phyloP scores from a whole-genome alignment of 2,113 vertebrate species.

The Brachyistius frenatus region DNA sequence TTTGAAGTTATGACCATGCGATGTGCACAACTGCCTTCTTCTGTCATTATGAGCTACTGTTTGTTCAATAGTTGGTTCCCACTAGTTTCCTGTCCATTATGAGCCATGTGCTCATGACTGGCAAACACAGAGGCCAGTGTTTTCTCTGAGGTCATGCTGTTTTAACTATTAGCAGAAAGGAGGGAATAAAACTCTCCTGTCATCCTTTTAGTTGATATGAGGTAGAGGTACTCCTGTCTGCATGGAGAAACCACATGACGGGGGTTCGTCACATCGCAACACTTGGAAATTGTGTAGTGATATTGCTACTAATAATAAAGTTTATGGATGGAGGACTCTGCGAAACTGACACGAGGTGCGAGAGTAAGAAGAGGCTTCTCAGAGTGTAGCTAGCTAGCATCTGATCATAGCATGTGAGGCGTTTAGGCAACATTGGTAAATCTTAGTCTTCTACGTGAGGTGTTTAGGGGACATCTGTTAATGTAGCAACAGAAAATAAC shows the following conservation, averaged over 20 bases:
- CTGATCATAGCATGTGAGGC: too few species aligned
- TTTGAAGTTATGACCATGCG: constrained; percentile 5
- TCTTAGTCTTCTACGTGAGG: too few species aligned
- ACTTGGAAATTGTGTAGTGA: background rate
- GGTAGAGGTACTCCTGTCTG: background rate
- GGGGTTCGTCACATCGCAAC: background rate
- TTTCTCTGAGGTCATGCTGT: constrained; percentile 40
- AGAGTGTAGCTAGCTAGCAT: too few species aligned
- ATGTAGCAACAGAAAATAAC: too few species aligned
- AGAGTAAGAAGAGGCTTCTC: too few species aligned
- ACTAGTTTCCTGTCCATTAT: constrained; percentile 28
- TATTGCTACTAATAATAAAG: too few species aligned
- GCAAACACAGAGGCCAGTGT: constrained; percentile 38
- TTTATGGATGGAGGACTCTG: too few species aligned
- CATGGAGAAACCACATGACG: background rate
- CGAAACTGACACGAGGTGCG: too few species aligned
- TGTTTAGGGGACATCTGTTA: too few species aligned
- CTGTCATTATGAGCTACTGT: background rate
- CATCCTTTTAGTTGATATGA: background rate
- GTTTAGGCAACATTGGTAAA: too few species aligned
- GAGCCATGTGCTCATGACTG: constrained; percentile 39
- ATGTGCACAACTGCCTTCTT: constrained; percentile 25
- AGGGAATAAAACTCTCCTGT: background rate
- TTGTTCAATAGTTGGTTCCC: constrained; percentile 28
- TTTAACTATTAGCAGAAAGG: background rate